phyloP scores from a whole-genome alignment of 2,797 vertebrate genomes.

The Chromobotia macracanthus region DNA sequence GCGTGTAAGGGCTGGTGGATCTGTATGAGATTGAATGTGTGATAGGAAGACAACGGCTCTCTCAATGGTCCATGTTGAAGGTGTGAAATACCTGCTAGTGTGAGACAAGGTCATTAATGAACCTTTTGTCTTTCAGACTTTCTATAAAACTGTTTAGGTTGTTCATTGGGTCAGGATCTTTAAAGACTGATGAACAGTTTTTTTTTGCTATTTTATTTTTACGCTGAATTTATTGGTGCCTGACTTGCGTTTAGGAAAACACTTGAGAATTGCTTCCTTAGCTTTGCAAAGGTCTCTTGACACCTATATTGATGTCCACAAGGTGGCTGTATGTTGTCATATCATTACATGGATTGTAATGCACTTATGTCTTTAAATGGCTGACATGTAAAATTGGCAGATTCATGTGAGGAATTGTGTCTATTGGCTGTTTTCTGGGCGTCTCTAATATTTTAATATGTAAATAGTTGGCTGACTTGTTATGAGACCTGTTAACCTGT shows the following conservation, averaged over 20 bases:
- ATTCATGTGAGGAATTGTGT: background rate
- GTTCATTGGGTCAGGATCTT: background rate
- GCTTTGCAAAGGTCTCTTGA: background rate
- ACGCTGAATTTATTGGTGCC: no score
- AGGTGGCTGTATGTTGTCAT: slow-evolving; percentile 49
- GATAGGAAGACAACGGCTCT: background rate
- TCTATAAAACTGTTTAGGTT: background rate
- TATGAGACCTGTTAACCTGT: background rate
- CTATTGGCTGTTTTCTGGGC: background rate
- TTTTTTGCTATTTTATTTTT: background rate
- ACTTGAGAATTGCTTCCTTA: background rate
- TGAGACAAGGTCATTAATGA: background rate
- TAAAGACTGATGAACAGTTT: background rate
- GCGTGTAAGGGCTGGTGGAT: background rate
- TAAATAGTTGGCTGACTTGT: background rate
- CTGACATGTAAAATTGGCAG: background rate
- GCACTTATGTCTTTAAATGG: background rate
- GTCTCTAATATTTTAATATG: background rate
- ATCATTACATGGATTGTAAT: background rate
- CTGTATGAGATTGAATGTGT: background rate
- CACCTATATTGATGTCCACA: slow-evolving; percentile 42
- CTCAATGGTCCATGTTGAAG: background rate
- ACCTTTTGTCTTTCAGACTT: background rate
- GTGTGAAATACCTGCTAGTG: background rate
- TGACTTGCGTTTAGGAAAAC: no score